Conservation (phyloP, 2,888 invertebrate genomes). For the Brachycybe producta region DNA sequence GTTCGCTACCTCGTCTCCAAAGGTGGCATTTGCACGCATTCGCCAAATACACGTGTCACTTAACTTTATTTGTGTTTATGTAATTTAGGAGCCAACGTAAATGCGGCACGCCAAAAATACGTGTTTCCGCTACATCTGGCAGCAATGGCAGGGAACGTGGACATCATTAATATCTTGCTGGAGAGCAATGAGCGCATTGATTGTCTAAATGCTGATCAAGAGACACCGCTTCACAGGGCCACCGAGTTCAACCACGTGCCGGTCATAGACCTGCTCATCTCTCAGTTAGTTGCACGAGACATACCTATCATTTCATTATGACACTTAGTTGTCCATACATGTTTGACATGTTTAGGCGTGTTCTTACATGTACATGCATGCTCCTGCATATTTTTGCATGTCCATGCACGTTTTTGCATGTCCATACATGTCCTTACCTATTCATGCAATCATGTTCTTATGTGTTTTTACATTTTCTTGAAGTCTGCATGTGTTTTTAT, state of each 20-base stretch:
- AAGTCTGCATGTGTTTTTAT: too few relatives aligned
- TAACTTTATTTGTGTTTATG: too few relatives aligned
- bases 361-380: too few relatives aligned
- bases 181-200: constrained; percentile 34
- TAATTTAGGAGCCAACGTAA: constrained; percentile 24
- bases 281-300: constrained; percentile 25
- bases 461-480: background rate
- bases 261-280: constrained; percentile 32
- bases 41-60: too few relatives aligned
- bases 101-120: constrained; percentile 18
- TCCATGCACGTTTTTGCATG: too few relatives aligned
- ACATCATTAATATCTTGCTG: constrained; percentile 23
- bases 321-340: too few relatives aligned
- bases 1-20: constrained; percentile 24
- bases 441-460: too few relatives aligned
- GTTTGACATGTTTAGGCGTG: too few relatives aligned
- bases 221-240: constrained; percentile 37
- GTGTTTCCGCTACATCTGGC: constrained; percentile 33
- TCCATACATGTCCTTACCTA: too few relatives aligned
- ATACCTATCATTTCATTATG: background rate
- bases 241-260: constrained; percentile 32
- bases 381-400: too few relatives aligned
- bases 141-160: constrained; percentile 27
- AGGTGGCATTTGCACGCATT: too few relatives aligned
- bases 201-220: constrained; percentile 33